Evolutionary conservation across 2,113 vertebrate species (phyloP), one percentile per base, ranked within the genome.

Genomic region (Myiozetetes cayanensis): DNA sequence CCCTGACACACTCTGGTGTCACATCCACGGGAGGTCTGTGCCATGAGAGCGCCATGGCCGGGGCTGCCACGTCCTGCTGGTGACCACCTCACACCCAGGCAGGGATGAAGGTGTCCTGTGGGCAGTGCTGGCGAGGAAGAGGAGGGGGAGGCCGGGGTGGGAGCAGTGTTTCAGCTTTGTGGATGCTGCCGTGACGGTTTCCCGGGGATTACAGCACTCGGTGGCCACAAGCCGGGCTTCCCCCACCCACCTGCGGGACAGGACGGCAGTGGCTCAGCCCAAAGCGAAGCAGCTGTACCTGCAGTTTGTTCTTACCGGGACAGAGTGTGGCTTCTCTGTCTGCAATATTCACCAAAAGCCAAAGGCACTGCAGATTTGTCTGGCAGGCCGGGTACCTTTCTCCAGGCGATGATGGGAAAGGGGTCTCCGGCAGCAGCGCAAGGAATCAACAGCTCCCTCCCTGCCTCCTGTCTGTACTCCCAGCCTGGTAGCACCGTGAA

Each of bases 401-500:
- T 99, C 99, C 99, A 99, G 72, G 98, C 98, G 98, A 99, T 99
- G 96, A 98, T 98, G 86, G 99, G 99, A 97, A 99, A 99, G 74
- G 99, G 99, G 97, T 99, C 99, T 98, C 99, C 99, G 56, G 99
- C 99, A 85, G 99, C 99, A 91, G 99, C 99, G 80, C 99, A 99
- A 94, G 99, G 99, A 96, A 99, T 99, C 92, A 99, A 98, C 92
- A 99, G 98, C 97, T 99, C 99, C 98, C 99, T 99, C 92, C 99
- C 99, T 53, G 99, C 99, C 98, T 99, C 99, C 97, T 99, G 99
- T 97, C 99, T 98, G 97, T 99, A 99, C 97, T 99, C 99, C 98
- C 99, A 99, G 97, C 99, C 99, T 94, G 99, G 99, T 98, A 99
- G 99, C 98, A 99, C 99, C 95, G 99, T 99, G 98, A 99, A 99